phyloP scores from a whole-genome alignment of 1,140 invertebrate species.

The Megathymus violae region DNA sequence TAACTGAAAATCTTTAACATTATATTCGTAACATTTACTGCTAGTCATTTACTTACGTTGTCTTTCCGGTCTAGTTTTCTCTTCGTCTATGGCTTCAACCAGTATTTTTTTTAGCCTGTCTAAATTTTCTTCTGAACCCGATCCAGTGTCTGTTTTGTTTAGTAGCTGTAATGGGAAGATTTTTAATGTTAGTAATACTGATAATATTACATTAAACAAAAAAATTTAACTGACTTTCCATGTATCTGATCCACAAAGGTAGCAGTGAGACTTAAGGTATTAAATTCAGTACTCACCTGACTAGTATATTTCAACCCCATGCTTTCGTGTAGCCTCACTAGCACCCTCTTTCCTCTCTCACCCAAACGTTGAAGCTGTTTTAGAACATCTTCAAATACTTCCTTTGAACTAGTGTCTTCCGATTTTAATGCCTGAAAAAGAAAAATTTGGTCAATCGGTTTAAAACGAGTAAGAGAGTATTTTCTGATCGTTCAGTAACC shows the following conservation, averaged over 20 bases:
- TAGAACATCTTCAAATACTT: conserved; percentile 85
- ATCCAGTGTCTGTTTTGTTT: conserved; percentile 16
- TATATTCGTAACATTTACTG: no score
- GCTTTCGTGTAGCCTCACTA: conserved; percentile 76
- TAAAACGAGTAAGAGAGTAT: no score
- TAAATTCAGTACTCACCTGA: conserved; percentile 52
- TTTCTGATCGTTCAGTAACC: no score
- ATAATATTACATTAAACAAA: no score
- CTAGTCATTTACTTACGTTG: conserved; percentile 54
- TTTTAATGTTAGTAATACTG: not conserved
- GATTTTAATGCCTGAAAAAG: conserved; percentile 33
- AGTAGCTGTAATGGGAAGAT: not conserved
- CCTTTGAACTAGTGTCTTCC: conserved; percentile 77
- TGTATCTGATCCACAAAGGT: no score
- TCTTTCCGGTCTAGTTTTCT: conserved; percentile 57
- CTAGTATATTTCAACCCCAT: conserved; percentile 55
- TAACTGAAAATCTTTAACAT: no score
- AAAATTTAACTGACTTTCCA: no score
- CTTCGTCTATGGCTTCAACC: conserved; percentile 75
- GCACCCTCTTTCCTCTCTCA: conserved; percentile 80
- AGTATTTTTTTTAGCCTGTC: conserved; percentile 60
- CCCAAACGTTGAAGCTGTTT: conserved; percentile 84
- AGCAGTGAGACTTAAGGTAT: no score
- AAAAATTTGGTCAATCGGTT: not conserved
- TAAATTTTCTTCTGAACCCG: conserved; percentile 53